Conservation (phyloP, 2,113 vertebrate genomes). For the Microcebus murinus region DNA sequence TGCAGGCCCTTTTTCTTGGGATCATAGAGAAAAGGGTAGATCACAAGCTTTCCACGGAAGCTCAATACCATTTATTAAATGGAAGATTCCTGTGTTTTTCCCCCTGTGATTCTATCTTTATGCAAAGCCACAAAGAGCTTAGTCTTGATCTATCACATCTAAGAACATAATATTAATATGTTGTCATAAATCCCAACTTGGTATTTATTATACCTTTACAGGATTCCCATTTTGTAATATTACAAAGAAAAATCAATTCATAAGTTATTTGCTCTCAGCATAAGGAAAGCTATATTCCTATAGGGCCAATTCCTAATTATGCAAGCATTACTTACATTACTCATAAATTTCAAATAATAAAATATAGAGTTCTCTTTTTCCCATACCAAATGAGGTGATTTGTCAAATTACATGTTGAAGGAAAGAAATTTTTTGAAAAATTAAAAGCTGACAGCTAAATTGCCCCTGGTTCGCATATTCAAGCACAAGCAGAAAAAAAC, state of each 20-base stretch:
- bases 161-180: conserved; percentile 43
- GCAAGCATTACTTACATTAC: conserved; percentile 61
- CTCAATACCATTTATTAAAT: not conserved
- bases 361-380: conserved; percentile 36
- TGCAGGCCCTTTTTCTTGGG: not conserved
- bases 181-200: conserved; percentile 53
- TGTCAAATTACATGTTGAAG: conserved; percentile 59
- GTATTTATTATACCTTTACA: conserved; percentile 61
- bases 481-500: conserved; percentile 38
- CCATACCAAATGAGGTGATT: conserved; percentile 47
- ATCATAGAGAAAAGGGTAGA: not conserved
- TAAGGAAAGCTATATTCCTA: conserved; percentile 43
- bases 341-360: conserved; percentile 71
- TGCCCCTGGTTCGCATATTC: conserved; percentile 54
- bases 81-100: not conserved
- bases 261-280: conserved; percentile 59
- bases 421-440: conserved; percentile 51
- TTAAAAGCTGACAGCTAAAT: conserved; percentile 71
- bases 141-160: not conserved
- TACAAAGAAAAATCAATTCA: conserved; percentile 66
- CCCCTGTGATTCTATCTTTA: not conserved
- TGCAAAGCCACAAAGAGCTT: conserved; percentile 34
- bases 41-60: not conserved
- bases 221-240: conserved; percentile 43
- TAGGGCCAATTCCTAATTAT: conserved; percentile 61